phyloP scores from a whole-genome alignment of 2,797 vertebrate species.

The Epinephelus malabaricus region DNA sequence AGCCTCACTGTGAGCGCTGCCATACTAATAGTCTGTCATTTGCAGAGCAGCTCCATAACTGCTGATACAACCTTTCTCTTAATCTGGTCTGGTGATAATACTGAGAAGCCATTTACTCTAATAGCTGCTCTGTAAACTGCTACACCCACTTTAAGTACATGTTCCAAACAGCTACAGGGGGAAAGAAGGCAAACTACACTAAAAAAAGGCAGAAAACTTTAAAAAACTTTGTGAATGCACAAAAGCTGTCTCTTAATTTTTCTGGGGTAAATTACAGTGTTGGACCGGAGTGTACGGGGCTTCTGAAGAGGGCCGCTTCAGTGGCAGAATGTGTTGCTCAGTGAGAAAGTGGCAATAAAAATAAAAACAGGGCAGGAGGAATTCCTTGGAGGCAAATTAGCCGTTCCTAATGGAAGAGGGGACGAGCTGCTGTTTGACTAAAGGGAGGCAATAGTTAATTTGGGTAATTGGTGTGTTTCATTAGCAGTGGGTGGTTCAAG shows the following conservation, averaged over 20 bases:
- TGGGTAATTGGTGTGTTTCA: conserved; percentile 78
- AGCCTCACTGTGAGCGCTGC: conserved; percentile 59
- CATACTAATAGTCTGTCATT: conserved; percentile 77
- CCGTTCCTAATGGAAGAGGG: conserved; percentile 78
- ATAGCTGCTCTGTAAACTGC: conserved; percentile 83
- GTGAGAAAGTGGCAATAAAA: conserved; percentile 78
- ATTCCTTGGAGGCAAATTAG: conserved; percentile 81
- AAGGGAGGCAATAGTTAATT: conserved; percentile 75
- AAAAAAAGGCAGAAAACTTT: conserved; percentile 48
- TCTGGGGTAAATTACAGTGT: conserved; percentile 74
- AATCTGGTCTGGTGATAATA: conserved; percentile 80
- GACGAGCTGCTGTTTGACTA: conserved; percentile 63
- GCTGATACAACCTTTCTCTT: conserved; percentile 81
- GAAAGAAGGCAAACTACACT: conserved; percentile 60
- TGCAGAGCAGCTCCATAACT: conserved; percentile 73
- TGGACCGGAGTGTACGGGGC: conserved; percentile 39
- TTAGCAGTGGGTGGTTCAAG: conserved; percentile 75
- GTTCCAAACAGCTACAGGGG: conserved; percentile 73
- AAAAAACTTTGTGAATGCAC: conserved; percentile 60
- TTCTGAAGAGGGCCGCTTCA: conserved; percentile 44
- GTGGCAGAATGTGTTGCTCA: conserved; percentile 59
- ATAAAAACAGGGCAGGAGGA: conserved; percentile 79
- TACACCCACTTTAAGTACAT: conserved; percentile 85
- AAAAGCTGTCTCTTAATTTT: conserved; percentile 69
- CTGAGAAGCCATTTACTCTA: conserved; percentile 80